phyloP scores from a whole-genome alignment of 2,888 invertebrate species.

The Pristionchus arcanus region DNA sequence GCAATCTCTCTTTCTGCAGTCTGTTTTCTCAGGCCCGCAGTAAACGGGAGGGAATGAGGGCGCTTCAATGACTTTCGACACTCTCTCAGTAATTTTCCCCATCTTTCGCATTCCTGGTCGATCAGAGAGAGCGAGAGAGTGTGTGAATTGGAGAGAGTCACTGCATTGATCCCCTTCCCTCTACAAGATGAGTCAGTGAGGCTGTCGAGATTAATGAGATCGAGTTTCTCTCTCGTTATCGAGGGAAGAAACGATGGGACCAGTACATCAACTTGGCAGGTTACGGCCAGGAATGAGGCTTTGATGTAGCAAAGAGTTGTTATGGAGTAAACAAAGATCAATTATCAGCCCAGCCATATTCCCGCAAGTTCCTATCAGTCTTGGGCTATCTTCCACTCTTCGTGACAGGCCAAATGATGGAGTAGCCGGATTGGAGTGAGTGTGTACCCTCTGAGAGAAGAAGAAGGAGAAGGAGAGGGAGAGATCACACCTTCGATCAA shows the following conservation, averaged over 20 bases:
- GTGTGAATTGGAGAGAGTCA: neutral
- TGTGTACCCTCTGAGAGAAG: conserved; percentile 4
- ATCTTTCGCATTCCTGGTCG: too few relatives aligned
- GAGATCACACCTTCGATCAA: conserved; percentile 26
- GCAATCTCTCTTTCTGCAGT: neutral
- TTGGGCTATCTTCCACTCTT: neutral
- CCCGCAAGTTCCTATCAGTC: neutral
- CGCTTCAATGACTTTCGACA: conserved; percentile 15
- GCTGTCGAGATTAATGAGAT: conserved; percentile 28
- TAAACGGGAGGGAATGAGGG: neutral
- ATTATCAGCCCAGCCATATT: neutral
- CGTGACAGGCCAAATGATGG: neutral
- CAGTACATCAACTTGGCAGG: neutral
- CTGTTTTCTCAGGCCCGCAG: conserved; percentile 25
- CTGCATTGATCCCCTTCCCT: neutral
- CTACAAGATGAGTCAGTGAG: conserved; percentile 35
- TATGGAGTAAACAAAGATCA: neutral
- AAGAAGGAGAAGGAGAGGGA: neutral
- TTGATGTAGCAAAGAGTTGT: too few relatives aligned
- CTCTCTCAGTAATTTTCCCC: neutral
- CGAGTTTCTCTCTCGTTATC: neutral
- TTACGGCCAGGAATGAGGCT: neutral
- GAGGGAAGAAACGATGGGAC: neutral
- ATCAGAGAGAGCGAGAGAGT: too few relatives aligned
- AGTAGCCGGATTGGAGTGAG: conserved; percentile 22